Evolutionary conservation across 2,888 invertebrate genomes (phyloP), one percentile per base, ranked within the genome.

Genomic region (Phasia obesa): DNA sequence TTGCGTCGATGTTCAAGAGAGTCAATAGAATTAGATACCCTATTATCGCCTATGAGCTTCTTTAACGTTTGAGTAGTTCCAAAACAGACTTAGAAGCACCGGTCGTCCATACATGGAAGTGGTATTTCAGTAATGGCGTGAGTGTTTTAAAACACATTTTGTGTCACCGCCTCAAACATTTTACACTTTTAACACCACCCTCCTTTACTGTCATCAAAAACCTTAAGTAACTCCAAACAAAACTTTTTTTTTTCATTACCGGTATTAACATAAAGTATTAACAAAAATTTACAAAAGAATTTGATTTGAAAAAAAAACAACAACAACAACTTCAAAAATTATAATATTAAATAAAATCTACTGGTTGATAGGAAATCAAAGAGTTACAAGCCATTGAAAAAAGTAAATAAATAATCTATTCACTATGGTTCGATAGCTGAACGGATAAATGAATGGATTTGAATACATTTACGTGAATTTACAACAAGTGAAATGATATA

Each of bases 341-440:
- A 64, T 35, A 51, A 81, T 51, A 59, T 70, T 62, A 15, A 27
- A 42, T 35, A 60, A 69, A 75, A 74, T 70, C 38, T 70, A 47
- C 57, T 51, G 47, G 78, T 35, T 70, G 70, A 80, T 77, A 78
- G 84, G 47, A 83, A 83, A 83, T 84, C 80, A 83, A 84, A 83
- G 80, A 83, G 83, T 81, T 84, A 80, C 80, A 71, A 84, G 47
- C 59, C 70, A 84, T 77, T 70, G 67, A 76, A 60, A 57, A 49
- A 35, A 21, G n/a, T n/a, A 49, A 38, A 67, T 53, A 53, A 81
- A 81, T 78, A 81, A 69, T 81, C 81, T 71, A 79, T 79, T 84
- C 64, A 49, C 62, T 76, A 69, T 73, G 71, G 65, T 27, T 23
- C 17, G 15, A 31, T n/a, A 19, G 25, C 5, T 65, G 55, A 4